phyloP scores from a whole-genome alignment of 2,113 vertebrate species.

The Brachypodius melanocephalos region DNA sequence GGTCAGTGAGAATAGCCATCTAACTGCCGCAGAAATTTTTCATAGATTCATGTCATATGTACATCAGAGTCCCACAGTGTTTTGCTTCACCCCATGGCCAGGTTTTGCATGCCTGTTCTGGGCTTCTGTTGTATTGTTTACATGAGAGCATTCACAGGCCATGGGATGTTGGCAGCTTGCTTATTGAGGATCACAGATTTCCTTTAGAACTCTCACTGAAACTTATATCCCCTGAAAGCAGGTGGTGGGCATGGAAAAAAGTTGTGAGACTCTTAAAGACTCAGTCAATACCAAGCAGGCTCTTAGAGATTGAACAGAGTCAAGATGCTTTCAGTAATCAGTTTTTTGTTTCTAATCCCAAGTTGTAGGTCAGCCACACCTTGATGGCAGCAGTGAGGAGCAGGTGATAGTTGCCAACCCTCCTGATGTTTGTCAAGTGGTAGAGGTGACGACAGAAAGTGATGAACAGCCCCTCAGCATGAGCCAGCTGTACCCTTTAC shows the following conservation, averaged over 20 bases:
- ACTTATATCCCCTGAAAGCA: neutral
- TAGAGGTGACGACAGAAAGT: constrained; percentile 95
- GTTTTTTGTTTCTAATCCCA: constrained; percentile 5
- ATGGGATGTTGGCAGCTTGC: neutral
- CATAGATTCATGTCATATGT: neutral
- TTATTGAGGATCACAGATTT: neutral
- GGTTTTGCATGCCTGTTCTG: neutral
- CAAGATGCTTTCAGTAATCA: neutral
- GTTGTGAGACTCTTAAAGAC: neutral
- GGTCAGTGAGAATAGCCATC: neutral
- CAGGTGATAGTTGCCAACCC: constrained; percentile 89
- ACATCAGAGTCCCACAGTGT: neutral
- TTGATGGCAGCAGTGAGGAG: constrained; percentile 77
- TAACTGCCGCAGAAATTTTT: neutral
- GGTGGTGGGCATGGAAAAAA: neutral
- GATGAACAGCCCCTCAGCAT: constrained; percentile 91
- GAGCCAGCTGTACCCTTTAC: constrained; percentile 91
- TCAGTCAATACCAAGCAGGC: neutral
- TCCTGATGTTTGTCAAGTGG: constrained; percentile 94
- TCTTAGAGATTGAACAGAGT: neutral
- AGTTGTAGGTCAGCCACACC: constrained; percentile 75
- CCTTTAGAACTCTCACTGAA: neutral
- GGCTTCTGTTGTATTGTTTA: neutral
- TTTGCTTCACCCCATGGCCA: neutral
- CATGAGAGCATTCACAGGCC: neutral